Evolutionary conservation across 1,140 invertebrate species (phyloP).

Genomic region (Bradysia coprophila): DNA sequence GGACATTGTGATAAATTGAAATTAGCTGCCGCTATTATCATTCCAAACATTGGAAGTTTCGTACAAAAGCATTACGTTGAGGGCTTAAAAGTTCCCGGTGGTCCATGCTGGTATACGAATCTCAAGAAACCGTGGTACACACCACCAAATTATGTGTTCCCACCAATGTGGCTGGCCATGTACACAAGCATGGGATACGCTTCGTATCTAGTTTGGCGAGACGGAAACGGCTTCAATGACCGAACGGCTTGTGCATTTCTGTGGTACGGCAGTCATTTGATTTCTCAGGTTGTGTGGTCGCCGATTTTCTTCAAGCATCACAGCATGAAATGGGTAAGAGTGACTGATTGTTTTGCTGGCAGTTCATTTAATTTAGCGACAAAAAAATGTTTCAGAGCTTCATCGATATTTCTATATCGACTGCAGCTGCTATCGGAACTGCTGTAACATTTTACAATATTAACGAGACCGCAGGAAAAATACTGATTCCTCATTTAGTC

Average conservation of each 20-base stretch:
- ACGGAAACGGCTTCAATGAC: slow-evolving; percentile 49
- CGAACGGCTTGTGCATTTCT: slow-evolving; percentile 42
- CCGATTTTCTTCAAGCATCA: slow-evolving; percentile 70
- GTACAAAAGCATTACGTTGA: slow-evolving; percentile 28
- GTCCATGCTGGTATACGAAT: slow-evolving; percentile 38
- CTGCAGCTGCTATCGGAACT: slow-evolving; percentile 38
- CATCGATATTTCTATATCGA: slow-evolving; percentile 44
- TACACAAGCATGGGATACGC: slow-evolving; percentile 74
- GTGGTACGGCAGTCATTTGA: slow-evolving; percentile 54
- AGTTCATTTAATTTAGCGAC: background rate
- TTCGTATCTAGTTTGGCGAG: slow-evolving; percentile 63
- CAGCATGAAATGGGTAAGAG: slow-evolving; percentile 49
- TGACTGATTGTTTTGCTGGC: no score
- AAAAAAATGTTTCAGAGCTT: slow-evolving; percentile 36
- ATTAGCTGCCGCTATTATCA: slow-evolving; percentile 22
- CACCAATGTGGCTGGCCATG: slow-evolving; percentile 58
- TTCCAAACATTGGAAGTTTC: slow-evolving; percentile 38
- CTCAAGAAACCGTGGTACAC: slow-evolving; percentile 59
- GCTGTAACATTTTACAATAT: slow-evolving; percentile 44
- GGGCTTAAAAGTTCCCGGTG: slow-evolving; percentile 28
- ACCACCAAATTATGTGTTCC: slow-evolving; percentile 67
- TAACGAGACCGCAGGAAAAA: slow-evolving; percentile 43
- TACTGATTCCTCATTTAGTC: slow-evolving; percentile 60
- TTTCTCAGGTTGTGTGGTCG: slow-evolving; percentile 72
- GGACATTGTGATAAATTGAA: no score